A percentile compares a stretch with the other conserved stretches of the same genome.
These are phyloP conservation scores for Agelastica alni DNA, from an alignment of 2,888 invertebrate genomes.

Conservation along the genomic window DNA sequence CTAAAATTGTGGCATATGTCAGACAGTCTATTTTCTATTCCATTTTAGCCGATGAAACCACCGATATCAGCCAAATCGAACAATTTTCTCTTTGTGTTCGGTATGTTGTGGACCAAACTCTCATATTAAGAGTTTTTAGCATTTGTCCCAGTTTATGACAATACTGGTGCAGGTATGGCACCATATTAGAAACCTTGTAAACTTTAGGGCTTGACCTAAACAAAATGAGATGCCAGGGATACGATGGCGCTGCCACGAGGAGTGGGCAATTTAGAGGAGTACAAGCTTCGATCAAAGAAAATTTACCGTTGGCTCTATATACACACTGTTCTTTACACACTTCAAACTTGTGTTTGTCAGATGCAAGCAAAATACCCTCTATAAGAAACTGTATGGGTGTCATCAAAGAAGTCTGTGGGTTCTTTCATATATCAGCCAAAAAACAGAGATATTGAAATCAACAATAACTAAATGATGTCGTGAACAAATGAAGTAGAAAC, in stretches of 20 bases:
- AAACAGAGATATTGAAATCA: no score
- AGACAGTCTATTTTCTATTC: background rate
- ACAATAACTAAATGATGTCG: background rate
- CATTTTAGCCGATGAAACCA: background rate
- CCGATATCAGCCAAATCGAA: background rate
- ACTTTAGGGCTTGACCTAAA: constrained; percentile 6
- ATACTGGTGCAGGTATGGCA: background rate
- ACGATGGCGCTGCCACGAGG: constrained; percentile 15
- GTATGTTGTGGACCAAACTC: background rate
- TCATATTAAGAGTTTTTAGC: background rate
- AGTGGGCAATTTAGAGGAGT: constrained; percentile 7
- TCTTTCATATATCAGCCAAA: no score
- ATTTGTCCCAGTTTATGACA: background rate
- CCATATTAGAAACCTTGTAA: background rate
- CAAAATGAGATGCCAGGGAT: constrained; percentile 7
- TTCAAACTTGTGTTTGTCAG: background rate
- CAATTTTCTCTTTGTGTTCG: background rate
- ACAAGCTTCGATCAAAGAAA: background rate
- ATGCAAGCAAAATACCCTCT: background rate
- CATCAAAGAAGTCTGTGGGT: background rate
- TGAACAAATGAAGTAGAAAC: background rate
- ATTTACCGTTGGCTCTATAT: background rate
- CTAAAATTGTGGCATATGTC: no score
- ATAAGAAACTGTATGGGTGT: background rate
- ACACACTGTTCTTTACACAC: no score